Conservation (phyloP, 2,113 vertebrate species). For the Pionites leucogaster region DNA sequence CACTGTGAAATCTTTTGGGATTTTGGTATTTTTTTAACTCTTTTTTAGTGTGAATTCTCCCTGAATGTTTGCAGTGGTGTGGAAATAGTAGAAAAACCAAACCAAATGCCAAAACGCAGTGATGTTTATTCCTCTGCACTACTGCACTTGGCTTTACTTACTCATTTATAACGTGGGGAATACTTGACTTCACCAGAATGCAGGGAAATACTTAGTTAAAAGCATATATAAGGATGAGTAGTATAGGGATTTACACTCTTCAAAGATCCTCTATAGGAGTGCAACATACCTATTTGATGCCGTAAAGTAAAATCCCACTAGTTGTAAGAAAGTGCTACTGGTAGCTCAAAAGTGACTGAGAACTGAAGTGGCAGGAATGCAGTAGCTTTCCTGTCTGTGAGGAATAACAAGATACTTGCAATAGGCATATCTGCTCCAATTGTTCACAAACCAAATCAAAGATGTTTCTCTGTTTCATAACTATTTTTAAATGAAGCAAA, state of each 20-base stretch:
- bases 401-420: neutral
- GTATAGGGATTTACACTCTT: neutral
- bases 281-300: neutral
- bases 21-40: neutral
- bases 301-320: neutral
- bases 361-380: neutral
- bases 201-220: neutral
- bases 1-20: neutral
- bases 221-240: neutral
- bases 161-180: neutral
- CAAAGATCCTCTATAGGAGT: neutral
- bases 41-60: neutral
- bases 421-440: neutral
- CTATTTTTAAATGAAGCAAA: slow-evolving; percentile 6
- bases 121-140: neutral
- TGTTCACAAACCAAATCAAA: slow-evolving; percentile 22
- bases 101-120: neutral
- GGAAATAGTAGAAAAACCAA: neutral
- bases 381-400: neutral
- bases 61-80: neutral
- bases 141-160: neutral
- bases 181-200: neutral
- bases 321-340: neutral
- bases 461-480: slow-evolving; percentile 21
- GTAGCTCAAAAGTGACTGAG: neutral